Conservation (phyloP, 2,888 invertebrate genomes). For the Stramonita haemastoma region DNA sequence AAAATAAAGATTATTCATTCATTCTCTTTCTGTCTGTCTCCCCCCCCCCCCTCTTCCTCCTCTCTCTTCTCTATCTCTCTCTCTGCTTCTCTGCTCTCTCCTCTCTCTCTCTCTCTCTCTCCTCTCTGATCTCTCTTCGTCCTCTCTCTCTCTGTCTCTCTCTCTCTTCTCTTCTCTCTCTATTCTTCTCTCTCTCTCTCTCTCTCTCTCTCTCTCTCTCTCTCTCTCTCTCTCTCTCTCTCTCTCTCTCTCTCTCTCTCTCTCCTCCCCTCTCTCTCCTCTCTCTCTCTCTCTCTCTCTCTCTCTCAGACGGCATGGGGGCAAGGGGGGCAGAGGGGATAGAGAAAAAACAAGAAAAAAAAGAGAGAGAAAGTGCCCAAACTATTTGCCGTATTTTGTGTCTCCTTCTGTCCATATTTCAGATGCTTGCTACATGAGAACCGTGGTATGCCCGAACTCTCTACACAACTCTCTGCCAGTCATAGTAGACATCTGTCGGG, state of each 20-base stretch:
- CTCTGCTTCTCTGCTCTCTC: not conserved
- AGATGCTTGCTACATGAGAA: too few species aligned
- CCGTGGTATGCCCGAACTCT: too few species aligned
- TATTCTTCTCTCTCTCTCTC: conserved; percentile 1
- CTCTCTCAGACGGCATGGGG: not conserved
- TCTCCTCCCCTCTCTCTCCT: conserved; percentile 1
- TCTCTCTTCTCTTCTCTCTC: too few species aligned
- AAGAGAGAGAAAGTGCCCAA: too few species aligned
- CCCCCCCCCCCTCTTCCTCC: not conserved
- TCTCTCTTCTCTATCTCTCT: not conserved
- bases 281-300: conserved; percentile 15
- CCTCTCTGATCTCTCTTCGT: not conserved
- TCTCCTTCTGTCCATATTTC: too few species aligned
- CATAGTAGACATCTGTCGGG: too few species aligned
- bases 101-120: not conserved
- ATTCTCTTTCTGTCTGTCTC: too few species aligned
- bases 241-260: not conserved
- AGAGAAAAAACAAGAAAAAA: too few species aligned
- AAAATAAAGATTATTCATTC: too few species aligned
- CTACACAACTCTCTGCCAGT: too few species aligned
- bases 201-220: conserved; percentile 1
- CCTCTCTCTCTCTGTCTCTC: not conserved
- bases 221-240: conserved; percentile 1
- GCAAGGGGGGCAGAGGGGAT: too few species aligned
- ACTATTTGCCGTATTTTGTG: too few species aligned